Evolutionary conservation across 2,888 invertebrate genomes (phyloP), one percentile per base, ranked within the genome.

Genomic region (Girardia tigrina): DNA sequence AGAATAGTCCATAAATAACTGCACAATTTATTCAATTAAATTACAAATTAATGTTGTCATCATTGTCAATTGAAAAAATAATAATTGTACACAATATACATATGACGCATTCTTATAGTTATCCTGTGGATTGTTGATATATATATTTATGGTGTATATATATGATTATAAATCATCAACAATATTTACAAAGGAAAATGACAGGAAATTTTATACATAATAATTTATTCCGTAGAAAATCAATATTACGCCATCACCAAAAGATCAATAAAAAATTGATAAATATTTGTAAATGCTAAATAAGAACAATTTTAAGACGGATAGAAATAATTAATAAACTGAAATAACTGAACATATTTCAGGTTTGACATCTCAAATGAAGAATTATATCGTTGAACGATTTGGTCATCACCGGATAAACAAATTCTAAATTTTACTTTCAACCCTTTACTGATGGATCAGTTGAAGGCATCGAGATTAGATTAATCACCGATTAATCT

Each of bases 181-280:
- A 56, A 56, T 56, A 56, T 56, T 56, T 56, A 56, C 56, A 56
- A n/a, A 56, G 56, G n/a, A 56, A 56, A 56, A 56, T 12, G 56
- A 56, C 56, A 56, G 23, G 23, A 56, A 16, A 56, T 16, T 20
- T 56, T 56, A 56, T n/a, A 56, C 56, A 56, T 56, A 20, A 56
- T 4, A n/a, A 20, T 56, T 56, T 36, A 36, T 36, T 12, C 20
- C 56, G 4, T 56, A 20, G n/a, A 6, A 56, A 56, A 56, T 56
- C 56, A 56, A 56, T 56, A 23, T 56, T 6, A 56, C 36, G 12
- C 56, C 56, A 23, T 56, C 23, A 56, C 56, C 56, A 23, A 56
- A 56, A 56, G 56, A 56, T 56, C 56, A n/a, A 56, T n/a, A 12
- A 20, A 8, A 56, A 56, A 36, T 12, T 56, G n/a, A 8, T 12